Conservation (phyloP, 2,797 vertebrate genomes). For the Clarias fuscus region DNA sequence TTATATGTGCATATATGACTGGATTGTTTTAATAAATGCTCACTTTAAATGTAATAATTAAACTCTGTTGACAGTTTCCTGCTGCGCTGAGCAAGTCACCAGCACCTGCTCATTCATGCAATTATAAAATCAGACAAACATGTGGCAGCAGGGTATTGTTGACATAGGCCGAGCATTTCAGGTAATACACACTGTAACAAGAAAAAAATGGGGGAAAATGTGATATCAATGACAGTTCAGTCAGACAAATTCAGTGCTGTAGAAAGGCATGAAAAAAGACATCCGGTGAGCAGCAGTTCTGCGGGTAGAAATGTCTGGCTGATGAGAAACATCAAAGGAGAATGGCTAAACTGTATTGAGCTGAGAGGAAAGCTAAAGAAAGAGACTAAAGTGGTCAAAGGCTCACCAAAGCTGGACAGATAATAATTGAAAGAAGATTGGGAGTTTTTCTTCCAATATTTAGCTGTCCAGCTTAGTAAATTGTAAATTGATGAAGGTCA, state of each 20-base stretch:
- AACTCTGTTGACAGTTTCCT: neutral
- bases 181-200: neutral
- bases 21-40: neutral
- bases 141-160: neutral
- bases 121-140: neutral
- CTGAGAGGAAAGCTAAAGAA: neutral
- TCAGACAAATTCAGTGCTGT: neutral
- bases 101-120: neutral
- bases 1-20: constrained; percentile 27
- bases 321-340: neutral
- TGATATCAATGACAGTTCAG: neutral
- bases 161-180: neutral
- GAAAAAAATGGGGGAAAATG: neutral
- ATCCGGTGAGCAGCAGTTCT: neutral
- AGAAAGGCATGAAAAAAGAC: neutral
- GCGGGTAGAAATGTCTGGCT: neutral
- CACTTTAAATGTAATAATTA: neutral
- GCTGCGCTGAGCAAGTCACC: neutral
- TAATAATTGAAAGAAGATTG: neutral
- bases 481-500: neutral
- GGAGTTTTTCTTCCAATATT: neutral
- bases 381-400: neutral
- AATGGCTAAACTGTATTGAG: neutral
- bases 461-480: neutral
- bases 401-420: neutral